phyloP scores from a whole-genome alignment of 2,888 invertebrate genomes.

The Arctia plantaginis region DNA sequence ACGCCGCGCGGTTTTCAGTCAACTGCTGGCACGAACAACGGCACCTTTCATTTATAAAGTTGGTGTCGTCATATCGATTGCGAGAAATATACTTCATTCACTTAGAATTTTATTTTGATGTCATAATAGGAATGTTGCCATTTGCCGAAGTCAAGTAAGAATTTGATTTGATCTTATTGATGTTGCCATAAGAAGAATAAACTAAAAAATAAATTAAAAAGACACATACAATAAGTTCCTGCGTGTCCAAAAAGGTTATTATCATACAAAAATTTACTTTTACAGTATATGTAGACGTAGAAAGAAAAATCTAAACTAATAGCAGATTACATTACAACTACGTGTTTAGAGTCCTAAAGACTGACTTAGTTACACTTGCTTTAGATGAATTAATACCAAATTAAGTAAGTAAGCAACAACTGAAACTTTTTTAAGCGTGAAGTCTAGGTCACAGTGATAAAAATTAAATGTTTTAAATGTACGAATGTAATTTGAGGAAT shows the following conservation, averaged over 20 bases:
- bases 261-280: background rate
- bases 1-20: constrained; percentile 73
- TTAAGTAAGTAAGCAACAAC: too few species aligned
- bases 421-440: too few species aligned
- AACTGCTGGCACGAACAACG: constrained; percentile 72
- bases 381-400: too few species aligned
- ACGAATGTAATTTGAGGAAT: too few species aligned
- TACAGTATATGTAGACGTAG: background rate
- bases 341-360: too few species aligned
- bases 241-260: background rate
- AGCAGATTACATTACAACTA: too few species aligned
- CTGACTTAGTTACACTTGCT: too few species aligned
- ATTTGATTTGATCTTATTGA: background rate
- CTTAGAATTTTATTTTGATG: constrained; percentile 72
- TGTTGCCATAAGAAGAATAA: background rate
- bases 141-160: constrained; percentile 54
- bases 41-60: constrained; percentile 84
- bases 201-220: background rate
- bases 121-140: constrained; percentile 57
- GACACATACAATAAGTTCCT: background rate
- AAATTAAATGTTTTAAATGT: too few species aligned
- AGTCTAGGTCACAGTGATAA: too few species aligned
- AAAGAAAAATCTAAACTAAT: too few species aligned
- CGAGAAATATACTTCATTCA: constrained; percentile 64
- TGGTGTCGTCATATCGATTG: constrained; percentile 84